Evolutionary conservation across 2,797 vertebrate genomes (phyloP).

Genomic region (Arctocebus calabarensis): DNA sequence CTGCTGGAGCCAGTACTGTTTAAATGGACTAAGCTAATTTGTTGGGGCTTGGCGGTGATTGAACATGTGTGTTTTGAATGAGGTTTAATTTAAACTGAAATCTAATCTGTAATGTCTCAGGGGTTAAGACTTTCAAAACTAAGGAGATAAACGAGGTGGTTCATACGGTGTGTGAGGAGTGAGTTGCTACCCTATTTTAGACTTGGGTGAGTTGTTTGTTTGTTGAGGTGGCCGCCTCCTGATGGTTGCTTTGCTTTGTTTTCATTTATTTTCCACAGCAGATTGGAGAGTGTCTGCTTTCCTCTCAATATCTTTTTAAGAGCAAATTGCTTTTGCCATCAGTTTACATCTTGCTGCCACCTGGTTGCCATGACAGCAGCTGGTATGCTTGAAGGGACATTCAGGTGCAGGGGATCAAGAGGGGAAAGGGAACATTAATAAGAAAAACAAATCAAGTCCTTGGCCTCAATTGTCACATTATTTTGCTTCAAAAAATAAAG

Average conservation of each 20-base stretch:
- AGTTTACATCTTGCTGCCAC: slow-evolving; percentile 65
- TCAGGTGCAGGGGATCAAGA: slow-evolving; percentile 69
- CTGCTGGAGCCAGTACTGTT: slow-evolving; percentile 64
- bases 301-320: slow-evolving; percentile 70
- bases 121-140: slow-evolving; percentile 81
- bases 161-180: slow-evolving; percentile 75
- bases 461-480: slow-evolving; percentile 57
- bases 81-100: slow-evolving; percentile 87
- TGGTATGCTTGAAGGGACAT: slow-evolving; percentile 78
- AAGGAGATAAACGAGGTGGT: slow-evolving; percentile 78
- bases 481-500: slow-evolving; percentile 82
- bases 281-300: slow-evolving; percentile 79
- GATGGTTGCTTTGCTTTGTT: slow-evolving; percentile 49
- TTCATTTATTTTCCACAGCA: slow-evolving; percentile 75
- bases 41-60: slow-evolving; percentile 85
- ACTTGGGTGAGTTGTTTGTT: slow-evolving; percentile 31
- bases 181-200: slow-evolving; percentile 71
- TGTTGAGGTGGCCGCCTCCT: slow-evolving; percentile 2
- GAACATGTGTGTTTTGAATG: slow-evolving; percentile 85
- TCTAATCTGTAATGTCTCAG: slow-evolving; percentile 86
- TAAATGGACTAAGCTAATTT: slow-evolving; percentile 85
- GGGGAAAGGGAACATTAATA: slow-evolving; percentile 44
- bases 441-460: neutral
- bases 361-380: slow-evolving; percentile 66
- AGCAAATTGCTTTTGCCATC: slow-evolving; percentile 64